phyloP scores from a whole-genome alignment of 2,797 vertebrate genomes.

The Typhlichthys eigenmanni region DNA sequence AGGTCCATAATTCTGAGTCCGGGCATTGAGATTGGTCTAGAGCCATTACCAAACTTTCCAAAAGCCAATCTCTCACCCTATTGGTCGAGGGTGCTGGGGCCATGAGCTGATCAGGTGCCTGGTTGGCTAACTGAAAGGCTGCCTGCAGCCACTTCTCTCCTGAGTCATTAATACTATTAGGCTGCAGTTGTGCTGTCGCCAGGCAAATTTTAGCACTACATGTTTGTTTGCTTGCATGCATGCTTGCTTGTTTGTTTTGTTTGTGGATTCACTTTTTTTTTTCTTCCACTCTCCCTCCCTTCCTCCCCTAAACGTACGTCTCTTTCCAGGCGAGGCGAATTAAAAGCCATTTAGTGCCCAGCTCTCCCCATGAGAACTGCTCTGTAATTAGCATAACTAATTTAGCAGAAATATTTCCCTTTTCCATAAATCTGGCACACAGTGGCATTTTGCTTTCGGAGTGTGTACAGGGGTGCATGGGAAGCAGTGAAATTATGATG shows the following conservation, averaged over 20 bases:
- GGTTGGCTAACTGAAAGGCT: slow-evolving; percentile 42
- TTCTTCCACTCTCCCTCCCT: slow-evolving; percentile 27
- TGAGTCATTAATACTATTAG: slow-evolving; percentile 48
- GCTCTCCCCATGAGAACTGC: slow-evolving; percentile 71
- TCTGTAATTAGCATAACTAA: slow-evolving; percentile 84
- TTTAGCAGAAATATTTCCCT: slow-evolving; percentile 82
- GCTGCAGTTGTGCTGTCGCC: slow-evolving; percentile 53
- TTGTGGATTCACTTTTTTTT: slow-evolving; percentile 28
- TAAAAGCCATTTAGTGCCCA: slow-evolving; percentile 79
- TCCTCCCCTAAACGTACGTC: slow-evolving; percentile 61
- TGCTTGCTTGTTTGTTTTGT: slow-evolving; percentile 20
- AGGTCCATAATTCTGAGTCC: too few species aligned
- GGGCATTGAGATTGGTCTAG: too few species aligned
- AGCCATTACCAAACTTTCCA: slow-evolving; percentile 47
- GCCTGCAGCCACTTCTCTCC: slow-evolving; percentile 23
- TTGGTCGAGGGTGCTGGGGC: slow-evolving; percentile 22
- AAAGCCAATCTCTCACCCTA: slow-evolving; percentile 15
- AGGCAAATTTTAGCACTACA: slow-evolving; percentile 37
- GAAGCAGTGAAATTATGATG: slow-evolving; percentile 64
- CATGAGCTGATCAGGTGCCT: slow-evolving; percentile 59
- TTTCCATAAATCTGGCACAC: slow-evolving; percentile 70
- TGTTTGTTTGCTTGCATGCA: slow-evolving; percentile 46
- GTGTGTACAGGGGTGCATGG: slow-evolving; percentile 39
- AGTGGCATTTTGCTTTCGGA: slow-evolving; percentile 15
- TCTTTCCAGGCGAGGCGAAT: slow-evolving; percentile 77